These are phyloP conservation scores for Himalopsyche anomala DNA, from an alignment of 2,888 invertebrate species.

Conservation along the genomic window DNA sequence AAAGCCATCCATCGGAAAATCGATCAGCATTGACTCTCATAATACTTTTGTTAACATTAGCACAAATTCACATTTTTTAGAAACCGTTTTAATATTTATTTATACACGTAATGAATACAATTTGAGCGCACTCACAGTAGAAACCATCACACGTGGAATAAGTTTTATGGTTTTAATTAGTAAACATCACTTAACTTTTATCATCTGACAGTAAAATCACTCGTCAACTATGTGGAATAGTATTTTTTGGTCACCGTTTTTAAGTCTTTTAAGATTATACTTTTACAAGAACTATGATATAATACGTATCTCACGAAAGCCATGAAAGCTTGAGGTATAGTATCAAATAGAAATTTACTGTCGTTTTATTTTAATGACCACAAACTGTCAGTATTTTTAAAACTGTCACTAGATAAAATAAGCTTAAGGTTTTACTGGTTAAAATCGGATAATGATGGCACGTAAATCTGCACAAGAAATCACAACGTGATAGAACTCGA, in stretches of 20 bases:
- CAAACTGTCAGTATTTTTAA: neutral
- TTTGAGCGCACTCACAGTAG: neutral
- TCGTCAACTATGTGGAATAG: neutral
- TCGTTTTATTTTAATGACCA: neutral
- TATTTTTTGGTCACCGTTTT: neutral
- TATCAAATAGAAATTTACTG: no score
- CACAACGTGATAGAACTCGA: neutral
- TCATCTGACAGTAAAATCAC: neutral
- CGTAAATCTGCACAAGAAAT: neutral
- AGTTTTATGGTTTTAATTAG: neutral
- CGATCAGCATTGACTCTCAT: neutral
- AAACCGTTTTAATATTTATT: conserved; percentile 6
- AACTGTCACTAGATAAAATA: neutral
- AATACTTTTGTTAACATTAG: neutral
- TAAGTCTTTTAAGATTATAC: neutral
- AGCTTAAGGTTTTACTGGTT: neutral
- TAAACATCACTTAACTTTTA: conserved; percentile 1
- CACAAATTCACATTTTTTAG: conserved; percentile 2
- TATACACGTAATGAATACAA: neutral
- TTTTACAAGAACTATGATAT: neutral
- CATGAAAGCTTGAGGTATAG: no score
- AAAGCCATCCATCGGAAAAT: neutral
- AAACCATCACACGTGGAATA: neutral
- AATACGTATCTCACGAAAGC: neutral
- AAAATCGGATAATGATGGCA: neutral